Evolutionary conservation across 2,113 vertebrate genomes (phyloP).

Genomic region (Pagrus major): DNA sequence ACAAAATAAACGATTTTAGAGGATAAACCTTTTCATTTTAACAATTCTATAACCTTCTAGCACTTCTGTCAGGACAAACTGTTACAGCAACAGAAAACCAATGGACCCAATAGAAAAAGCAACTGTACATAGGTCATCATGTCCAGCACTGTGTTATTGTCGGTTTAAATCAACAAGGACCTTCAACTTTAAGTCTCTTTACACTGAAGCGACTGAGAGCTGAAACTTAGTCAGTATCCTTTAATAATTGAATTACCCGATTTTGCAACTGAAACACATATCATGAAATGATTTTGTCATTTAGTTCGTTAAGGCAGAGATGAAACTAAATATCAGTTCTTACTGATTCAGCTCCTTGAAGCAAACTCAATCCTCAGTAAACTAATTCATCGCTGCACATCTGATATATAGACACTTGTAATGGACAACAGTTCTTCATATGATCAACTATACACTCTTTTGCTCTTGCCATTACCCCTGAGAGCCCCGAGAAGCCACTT

Average conservation of each 20-base stretch:
- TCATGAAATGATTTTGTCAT: not conserved
- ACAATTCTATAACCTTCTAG: not conserved
- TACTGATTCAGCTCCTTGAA: not conserved
- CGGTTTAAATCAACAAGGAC: not conserved
- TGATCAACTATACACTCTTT: constrained; percentile 26
- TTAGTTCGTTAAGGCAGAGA: not conserved
- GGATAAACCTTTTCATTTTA: not conserved
- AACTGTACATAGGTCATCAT: not conserved
- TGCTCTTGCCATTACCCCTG: constrained; percentile 12
- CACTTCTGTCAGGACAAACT: not conserved
- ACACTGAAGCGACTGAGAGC: not conserved
- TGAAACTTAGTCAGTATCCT: not conserved
- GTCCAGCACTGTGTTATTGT: not conserved
- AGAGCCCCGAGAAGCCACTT: constrained; percentile 48
- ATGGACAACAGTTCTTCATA: constrained; percentile 40
- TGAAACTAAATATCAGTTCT: not conserved
- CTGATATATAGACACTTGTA: not conserved
- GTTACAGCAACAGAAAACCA: not conserved
- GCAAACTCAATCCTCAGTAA: not conserved
- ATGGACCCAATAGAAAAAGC: not conserved
- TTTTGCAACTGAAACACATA: not conserved
- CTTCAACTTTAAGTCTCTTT: not conserved
- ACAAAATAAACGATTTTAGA: not conserved
- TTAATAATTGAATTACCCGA: not conserved
- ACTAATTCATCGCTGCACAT: not conserved